phyloP scores from a whole-genome alignment of 2,888 invertebrate species.

The Notodromas monacha region DNA sequence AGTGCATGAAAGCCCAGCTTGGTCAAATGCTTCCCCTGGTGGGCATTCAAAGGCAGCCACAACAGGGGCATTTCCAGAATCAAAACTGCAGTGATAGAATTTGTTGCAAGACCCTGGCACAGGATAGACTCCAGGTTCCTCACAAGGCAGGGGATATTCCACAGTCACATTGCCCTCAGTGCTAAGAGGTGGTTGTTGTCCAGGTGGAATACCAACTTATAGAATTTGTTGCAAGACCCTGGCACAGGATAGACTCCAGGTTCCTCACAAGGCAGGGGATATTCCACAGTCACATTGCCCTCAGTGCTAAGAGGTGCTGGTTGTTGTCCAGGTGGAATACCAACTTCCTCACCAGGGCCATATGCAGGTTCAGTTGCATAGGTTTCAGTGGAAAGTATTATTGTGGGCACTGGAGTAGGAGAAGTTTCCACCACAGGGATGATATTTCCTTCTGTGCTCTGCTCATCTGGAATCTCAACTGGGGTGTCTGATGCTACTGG shows the following conservation, averaged over 20 bases:
- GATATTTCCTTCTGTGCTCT: no score
- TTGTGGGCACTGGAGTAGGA: background rate
- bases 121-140: constrained; percentile 8
- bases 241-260: background rate
- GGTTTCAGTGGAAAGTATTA: background rate
- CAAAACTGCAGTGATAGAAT: constrained; percentile 10
- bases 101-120: constrained; percentile 8
- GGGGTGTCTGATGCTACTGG: no score
- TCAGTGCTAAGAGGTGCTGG: no score
- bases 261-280: background rate
- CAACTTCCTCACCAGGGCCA: background rate
- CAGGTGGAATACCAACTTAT: no score
- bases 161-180: background rate
- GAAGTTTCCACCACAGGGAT: no score
- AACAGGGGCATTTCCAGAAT: no score
- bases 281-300: background rate
- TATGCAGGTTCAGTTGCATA: background rate
- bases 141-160: no score
- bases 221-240: constrained; percentile 1
- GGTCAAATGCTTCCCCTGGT: background rate
- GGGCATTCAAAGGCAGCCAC: constrained; percentile 9
- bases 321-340: no score
- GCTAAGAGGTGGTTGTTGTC: no score
- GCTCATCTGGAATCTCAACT: no score
- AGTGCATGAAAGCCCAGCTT: background rate